Conservation (phyloP, 2,797 vertebrate species). For the Nyctibius grandis region DNA sequence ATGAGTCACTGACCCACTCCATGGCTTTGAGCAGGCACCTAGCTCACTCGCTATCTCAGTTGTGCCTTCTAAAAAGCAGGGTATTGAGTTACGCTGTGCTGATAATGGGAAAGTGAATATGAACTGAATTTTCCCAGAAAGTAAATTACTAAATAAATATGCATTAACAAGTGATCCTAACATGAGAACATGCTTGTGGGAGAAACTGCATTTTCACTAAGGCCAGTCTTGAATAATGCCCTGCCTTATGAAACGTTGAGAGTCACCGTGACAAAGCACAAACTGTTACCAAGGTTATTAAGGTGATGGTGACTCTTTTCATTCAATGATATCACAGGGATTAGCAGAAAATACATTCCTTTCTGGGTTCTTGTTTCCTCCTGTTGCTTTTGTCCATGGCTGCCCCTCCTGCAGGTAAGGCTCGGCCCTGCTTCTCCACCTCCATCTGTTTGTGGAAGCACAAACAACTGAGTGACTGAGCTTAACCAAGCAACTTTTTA, state of each 20-base stretch:
- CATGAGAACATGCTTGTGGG: background rate
- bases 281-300: background rate
- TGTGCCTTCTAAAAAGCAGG: background rate
- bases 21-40: background rate
- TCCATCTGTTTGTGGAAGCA: too few relatives aligned
- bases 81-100: background rate
- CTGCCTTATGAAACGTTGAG: background rate
- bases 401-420: background rate
- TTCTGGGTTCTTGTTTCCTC: background rate
- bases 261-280: conserved; percentile 23
- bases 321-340: background rate
- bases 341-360: background rate
- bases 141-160: conserved; percentile 21
- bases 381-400: background rate
- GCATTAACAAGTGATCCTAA: background rate
- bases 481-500: background rate
- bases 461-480: background rate
- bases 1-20: background rate
- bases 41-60: background rate
- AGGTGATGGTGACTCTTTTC: background rate
- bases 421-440: background rate
- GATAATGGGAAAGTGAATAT: background rate
- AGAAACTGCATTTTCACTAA: background rate
- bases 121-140: conserved; percentile 4
- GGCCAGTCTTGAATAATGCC: background rate